These are phyloP conservation scores for Peromyscus melanophrys DNA, from an alignment of 2,797 vertebrate species.

Conservation along the genomic window DNA sequence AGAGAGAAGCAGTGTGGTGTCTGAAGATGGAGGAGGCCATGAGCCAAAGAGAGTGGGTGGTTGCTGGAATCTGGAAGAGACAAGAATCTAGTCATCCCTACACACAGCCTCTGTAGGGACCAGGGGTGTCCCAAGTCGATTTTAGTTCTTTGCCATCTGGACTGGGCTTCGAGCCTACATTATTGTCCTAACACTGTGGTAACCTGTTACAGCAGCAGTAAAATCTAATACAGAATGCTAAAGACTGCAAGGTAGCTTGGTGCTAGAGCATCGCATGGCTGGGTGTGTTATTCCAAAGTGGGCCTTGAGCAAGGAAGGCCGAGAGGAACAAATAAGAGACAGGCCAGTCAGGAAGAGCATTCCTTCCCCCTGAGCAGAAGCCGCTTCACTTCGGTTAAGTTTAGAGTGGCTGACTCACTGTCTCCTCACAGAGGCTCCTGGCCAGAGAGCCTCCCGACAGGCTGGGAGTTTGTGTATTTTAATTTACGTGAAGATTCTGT, in stretches of 20 bases:
- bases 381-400: not conserved
- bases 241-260: not conserved
- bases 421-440: not conserved
- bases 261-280: not conserved
- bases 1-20: not conserved
- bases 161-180: not conserved
- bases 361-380: not conserved
- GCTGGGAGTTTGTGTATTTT: conserved; percentile 15
- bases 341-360: not conserved
- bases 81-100: not conserved
- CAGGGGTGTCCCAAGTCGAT: not conserved
- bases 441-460: conserved; percentile 16
- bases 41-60: not conserved
- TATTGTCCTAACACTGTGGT: not conserved
- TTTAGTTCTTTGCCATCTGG: not conserved
- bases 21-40: not conserved
- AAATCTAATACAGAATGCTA: conserved; percentile 29
- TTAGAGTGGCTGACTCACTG: conserved; percentile 11
- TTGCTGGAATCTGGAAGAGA: not conserved
- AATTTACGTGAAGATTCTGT: conserved; percentile 57
- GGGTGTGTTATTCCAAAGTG: not conserved
- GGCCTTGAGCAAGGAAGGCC: not conserved
- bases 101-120: not conserved
- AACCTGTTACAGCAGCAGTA: conserved; percentile 22
- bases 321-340: not conserved